phyloP scores from a whole-genome alignment of 2,113 vertebrate genomes.

The Lampris incognitus region DNA sequence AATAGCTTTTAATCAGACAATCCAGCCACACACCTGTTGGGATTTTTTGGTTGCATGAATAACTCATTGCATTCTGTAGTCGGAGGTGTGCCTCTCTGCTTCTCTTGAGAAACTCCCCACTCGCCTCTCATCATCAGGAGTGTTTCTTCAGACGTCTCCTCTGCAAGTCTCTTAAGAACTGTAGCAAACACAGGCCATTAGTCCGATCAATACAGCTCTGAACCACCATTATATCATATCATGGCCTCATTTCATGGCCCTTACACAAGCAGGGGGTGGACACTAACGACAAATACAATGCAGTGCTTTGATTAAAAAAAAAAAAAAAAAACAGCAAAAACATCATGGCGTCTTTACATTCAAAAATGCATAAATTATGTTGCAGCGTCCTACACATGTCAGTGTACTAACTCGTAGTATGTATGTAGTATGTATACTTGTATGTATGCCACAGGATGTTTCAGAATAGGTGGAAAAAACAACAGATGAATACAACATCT shows the following conservation, averaged over 20 bases:
- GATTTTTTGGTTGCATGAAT: constrained; percentile 21
- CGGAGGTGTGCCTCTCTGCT: background rate
- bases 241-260: constrained; percentile 45
- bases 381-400: background rate
- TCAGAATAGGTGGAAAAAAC: too few relatives aligned
- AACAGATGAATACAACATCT: too few relatives aligned
- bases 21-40: constrained; percentile 25
- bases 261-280: constrained; percentile 26
- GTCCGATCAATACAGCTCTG: constrained; percentile 30
- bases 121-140: constrained; percentile 3
- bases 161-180: constrained; percentile 10
- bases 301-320: constrained; percentile 2
- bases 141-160: constrained; percentile 2
- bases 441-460: too few relatives aligned
- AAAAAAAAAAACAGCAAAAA: background rate
- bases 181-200: constrained; percentile 40
- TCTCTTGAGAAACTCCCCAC: background rate
- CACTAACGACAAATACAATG: constrained; percentile 10
- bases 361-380: constrained; percentile 7
- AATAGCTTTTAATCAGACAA: constrained; percentile 38
- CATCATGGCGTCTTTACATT: constrained; percentile 6
- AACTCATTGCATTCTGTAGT: background rate
- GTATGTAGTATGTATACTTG: background rate
- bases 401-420: background rate
- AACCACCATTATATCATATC: constrained; percentile 16